Conservation (phyloP, 1,140 invertebrate genomes). For the Meloidogyne floridensis region DNA sequence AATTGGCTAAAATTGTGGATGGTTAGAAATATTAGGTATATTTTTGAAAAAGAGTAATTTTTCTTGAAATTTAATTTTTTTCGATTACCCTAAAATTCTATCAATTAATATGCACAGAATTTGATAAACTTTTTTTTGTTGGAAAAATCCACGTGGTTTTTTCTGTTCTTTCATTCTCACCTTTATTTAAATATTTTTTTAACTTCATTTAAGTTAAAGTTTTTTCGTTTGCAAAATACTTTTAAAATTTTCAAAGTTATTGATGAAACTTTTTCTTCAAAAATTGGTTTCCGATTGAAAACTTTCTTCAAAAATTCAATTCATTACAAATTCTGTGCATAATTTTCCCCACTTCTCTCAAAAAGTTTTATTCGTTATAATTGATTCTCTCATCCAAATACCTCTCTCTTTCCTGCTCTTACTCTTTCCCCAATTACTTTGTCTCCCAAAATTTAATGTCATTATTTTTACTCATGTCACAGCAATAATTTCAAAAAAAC, state of each 20-base stretch:
- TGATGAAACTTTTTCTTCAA: neutral
- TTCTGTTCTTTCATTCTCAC: no score
- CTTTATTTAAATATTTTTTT: no score
- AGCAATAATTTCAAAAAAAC: no score
- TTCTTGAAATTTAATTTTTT: neutral
- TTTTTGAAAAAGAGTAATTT: no score
- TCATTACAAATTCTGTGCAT: neutral
- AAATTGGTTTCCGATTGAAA: neutral
- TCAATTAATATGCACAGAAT: neutral
- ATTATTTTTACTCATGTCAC: no score
- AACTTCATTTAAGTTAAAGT: no score
- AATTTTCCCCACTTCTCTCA: neutral
- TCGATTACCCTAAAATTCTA: neutral
- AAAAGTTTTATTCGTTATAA: neutral
- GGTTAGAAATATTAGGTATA: neutral
- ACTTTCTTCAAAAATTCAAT: neutral
- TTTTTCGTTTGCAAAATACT: no score
- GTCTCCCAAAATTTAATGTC: no score
- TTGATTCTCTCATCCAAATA: neutral
- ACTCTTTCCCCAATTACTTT: neutral
- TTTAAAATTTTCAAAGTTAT: no score
- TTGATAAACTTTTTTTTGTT: neutral
- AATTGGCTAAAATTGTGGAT: constrained; percentile 11
- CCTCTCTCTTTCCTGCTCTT: neutral
- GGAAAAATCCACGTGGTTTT: neutral